Base-by-base conservation (phyloP, 2,888 invertebrate genomes). In the Cantharis lateralis region DNA sequence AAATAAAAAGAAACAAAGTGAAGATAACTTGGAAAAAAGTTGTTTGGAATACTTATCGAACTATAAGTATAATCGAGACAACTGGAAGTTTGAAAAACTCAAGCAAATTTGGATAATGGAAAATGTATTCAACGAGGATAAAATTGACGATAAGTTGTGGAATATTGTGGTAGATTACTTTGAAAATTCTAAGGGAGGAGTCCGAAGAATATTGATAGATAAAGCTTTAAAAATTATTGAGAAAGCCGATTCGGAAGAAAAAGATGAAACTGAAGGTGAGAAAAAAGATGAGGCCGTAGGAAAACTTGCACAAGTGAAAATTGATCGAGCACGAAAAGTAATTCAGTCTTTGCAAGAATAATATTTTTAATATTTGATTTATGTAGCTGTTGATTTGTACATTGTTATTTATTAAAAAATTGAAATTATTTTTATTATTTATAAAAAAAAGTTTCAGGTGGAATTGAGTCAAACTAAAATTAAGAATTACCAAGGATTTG, bases 71-170 rank as follows among this genome's bases (percentile, higher is more conserved):
- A 90, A 91, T 78, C 90, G 88, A 80, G 88, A 87, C 66, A 91
- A 93, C 82, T 95, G 95, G 95, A 95, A 95, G 86, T 95, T 95
- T 85, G 93, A 93, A 87, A 95, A 95, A 87, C 87, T 93, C 1
- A 91, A 92, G 78, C 95, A 95, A 88, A 91, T 93, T n/a, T 95
- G 94, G 91, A 88, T 95, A 70, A 92, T 92, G 81, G 92, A 93
- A 80, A 91, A 94, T 83, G 91, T 94, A 82, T 92, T 94, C 80
- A 91, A 93, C 77, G 87, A 90, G 13, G 85, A 87, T 3, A 90
- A 91, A 80, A 86, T 95, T 9, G 91, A 92, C 4, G 90, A 92
- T 64, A 88, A 91, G 18, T 88, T 92, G 79, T 95, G 94, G 91
- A 90, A 91, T 3, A 88, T 90, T 13, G 89, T 93, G 7, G 84